Conservation (phyloP, 2,797 vertebrate species). For the Columba guinea region DNA sequence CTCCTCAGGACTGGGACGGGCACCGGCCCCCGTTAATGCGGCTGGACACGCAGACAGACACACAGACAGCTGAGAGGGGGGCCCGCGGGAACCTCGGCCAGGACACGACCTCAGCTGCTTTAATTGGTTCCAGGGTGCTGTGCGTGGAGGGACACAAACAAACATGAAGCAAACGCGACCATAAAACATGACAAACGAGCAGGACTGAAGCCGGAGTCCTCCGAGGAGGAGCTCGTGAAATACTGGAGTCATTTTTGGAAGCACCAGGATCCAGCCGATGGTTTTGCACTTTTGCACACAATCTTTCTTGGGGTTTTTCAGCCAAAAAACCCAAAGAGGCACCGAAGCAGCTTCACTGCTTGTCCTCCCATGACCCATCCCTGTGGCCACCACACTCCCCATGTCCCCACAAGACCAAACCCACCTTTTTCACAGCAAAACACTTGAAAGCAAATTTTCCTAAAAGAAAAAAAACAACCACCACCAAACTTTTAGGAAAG, state of each 20-base stretch:
- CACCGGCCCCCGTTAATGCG: neutral
- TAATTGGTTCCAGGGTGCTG: neutral
- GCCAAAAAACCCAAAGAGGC: neutral
- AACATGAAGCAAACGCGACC: neutral
- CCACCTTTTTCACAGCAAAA: neutral
- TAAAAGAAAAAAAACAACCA: too few relatives aligned
- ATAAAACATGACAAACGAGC: neutral
- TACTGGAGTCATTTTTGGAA: neutral
- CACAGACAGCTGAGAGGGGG: too few relatives aligned
- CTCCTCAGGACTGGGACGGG: neutral
- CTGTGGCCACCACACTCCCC: neutral
- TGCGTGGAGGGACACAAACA: neutral
- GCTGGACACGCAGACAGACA: neutral
- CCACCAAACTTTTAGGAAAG: neutral
- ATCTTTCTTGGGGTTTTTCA: neutral
- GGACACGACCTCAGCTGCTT: fast-evolving
- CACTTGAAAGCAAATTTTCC: neutral
- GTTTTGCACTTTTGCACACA: neutral
- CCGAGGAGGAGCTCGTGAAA: neutral
- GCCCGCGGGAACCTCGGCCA: neutral
- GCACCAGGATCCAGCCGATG: neutral
- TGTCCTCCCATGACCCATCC: neutral
- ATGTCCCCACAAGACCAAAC: neutral
- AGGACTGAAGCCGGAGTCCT: neutral
- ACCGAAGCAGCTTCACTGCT: neutral